Base-by-base conservation (phyloP, 2,888 invertebrate genomes). In the Ormyrus nitidulus region DNA sequence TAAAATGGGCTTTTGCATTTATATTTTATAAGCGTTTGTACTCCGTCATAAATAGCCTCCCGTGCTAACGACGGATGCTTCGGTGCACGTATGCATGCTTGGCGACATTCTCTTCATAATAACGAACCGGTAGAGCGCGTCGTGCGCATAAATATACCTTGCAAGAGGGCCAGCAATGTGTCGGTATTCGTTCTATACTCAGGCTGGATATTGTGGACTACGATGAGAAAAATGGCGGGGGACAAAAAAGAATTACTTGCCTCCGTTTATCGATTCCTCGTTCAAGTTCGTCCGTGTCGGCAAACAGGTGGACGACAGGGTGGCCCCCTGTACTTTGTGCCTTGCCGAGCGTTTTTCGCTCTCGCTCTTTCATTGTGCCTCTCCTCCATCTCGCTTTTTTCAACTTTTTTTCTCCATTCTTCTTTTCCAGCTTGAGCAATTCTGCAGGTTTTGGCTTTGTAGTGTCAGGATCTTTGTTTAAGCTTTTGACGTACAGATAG, bases 261-360 rank as follows among this genome's bases (percentile, higher is more conserved):
- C 44, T 61, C 51, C 44, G 44, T 51, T 19, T 64, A 72, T 72
- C 72, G 72, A 72, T 72, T 62, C 51, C 53, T 13, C 54, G 51
- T 72, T 72, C 72, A 72, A 72, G 72, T 64, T 59, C 62, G 72
- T 53, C n/a, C 19, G 6, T 48, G 49, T 71, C 59, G 70, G 70
- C 72, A 72, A 72, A 72, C 72, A 72, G 72, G 72, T 72, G 72
- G 72, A 72, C 71, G 71, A 62, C 61, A 51, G 34, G 13, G 56
- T 46, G 54, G 19, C 56, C 69, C 46, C 69, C 8, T 8, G 49
- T 48, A 51, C 51, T 62, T 9, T 62, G 44, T 34, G 46, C 44
- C 19, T 19, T 2, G 19, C 19, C 19, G 19, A 19, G 19, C 19
- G 19, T 19, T 19, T 19, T 19, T 19, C 19, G 19, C 19, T 19